These are phyloP conservation scores for Phenganax marumi DNA, from an alignment of 92 coral and sea anemone genomes.

Conservation along the genomic window DNA sequence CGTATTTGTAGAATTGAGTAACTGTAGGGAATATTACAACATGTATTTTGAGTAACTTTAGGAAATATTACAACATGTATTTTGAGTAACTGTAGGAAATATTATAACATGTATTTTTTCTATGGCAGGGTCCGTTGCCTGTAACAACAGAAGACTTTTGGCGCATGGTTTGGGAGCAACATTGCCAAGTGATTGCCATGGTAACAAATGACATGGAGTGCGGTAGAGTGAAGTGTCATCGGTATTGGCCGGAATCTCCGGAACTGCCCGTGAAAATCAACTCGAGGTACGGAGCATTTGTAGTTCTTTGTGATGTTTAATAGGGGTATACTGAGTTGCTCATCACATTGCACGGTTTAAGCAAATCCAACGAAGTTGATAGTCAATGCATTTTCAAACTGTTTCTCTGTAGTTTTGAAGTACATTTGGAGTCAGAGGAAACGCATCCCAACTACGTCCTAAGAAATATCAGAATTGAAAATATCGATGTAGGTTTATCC, in stretches of 20 bases:
- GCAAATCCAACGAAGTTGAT: neutral
- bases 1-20: no score
- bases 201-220: constrained; percentile 76
- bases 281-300: constrained; percentile 40
- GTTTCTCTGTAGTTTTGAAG: constrained; percentile 59
- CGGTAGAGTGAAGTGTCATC: constrained; percentile 90
- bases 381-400: neutral
- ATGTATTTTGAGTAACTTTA: no score
- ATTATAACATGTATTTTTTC: no score
- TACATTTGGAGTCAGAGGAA: constrained; percentile 61
- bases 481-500: constrained; percentile 56
- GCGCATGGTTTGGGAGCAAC: constrained; percentile 98
- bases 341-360: no score
- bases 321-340: no score
- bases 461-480: constrained; percentile 61
- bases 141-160: constrained; percentile 83
- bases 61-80: no score
- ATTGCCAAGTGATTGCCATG: constrained; percentile 85
- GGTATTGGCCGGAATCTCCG: constrained; percentile 79
- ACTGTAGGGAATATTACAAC: no score
- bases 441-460: constrained; percentile 61
- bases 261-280: constrained; percentile 66
- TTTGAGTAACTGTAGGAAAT: no score
- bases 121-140: constrained; percentile 82
- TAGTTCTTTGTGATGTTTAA: neutral